These are phyloP conservation scores for Serripes groenlandicus DNA, from an alignment of 2,888 invertebrate species.

Conservation along the genomic window DNA sequence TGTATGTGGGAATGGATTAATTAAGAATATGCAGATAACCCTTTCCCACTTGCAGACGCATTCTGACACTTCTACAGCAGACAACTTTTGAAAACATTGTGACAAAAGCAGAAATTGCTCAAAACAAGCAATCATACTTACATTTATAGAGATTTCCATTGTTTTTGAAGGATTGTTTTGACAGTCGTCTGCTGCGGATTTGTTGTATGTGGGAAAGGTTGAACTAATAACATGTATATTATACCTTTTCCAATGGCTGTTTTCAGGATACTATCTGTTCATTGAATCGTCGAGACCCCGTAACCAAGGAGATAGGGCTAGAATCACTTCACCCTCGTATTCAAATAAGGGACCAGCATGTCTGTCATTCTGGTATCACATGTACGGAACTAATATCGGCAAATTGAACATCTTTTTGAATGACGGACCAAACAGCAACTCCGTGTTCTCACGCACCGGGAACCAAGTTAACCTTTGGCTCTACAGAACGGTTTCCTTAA, in stretches of 20 bases:
- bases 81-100: no score
- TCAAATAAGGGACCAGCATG: constrained; percentile 71
- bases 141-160: no score
- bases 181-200: no score
- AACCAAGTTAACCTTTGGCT: constrained; percentile 81
- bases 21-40: no score
- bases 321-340: constrained; percentile 78
- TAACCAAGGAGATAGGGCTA: constrained; percentile 88
- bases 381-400: constrained; percentile 79
- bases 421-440: constrained; percentile 54
- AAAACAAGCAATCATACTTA: no score
- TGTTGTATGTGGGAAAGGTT: no score
- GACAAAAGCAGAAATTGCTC: no score
- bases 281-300: constrained; percentile 87
- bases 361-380: constrained; percentile 85
- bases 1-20: no score
- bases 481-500: constrained; percentile 67
- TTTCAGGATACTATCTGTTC: constrained; percentile 80
- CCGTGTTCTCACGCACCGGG: constrained; percentile 72
- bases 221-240: no score
- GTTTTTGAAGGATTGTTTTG: no score
- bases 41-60: no score
- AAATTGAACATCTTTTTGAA: constrained; percentile 78
- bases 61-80: no score
- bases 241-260: not conserved